Percentiles rank a stretch among this genome's conserved stretches.
Conservation (phyloP, 2,113 vertebrate species). For the Epinephelus cyanopodus region DNA sequence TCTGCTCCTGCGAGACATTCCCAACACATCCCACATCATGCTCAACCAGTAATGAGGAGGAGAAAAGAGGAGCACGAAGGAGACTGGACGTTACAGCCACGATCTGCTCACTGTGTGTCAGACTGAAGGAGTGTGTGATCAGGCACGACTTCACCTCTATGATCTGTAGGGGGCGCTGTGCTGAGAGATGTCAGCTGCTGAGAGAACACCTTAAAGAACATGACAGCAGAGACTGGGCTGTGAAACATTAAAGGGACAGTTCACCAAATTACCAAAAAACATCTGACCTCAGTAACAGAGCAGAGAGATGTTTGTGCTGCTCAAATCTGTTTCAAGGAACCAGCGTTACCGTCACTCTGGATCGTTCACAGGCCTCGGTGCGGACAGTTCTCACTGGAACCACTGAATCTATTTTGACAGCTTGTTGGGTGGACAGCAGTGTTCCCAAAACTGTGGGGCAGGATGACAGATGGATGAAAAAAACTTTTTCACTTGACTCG, state of each 20-base stretch:
- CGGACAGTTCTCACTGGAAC: neutral
- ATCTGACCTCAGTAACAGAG: neutral
- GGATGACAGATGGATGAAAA: neutral
- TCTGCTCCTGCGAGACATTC: constrained; percentile 51
- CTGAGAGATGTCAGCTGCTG: neutral
- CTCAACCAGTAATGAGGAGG: constrained; percentile 27
- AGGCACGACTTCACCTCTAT: neutral
- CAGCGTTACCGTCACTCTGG: neutral
- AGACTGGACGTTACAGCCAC: constrained; percentile 7
- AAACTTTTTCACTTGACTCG: neutral
- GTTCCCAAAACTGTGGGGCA: neutral
- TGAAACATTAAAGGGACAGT: neutral
- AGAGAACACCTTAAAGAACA: neutral
- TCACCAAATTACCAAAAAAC: constrained; percentile 11
- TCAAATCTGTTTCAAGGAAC: neutral
- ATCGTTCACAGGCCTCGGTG: too few relatives aligned
- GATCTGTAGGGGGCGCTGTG: neutral
- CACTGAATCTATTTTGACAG: neutral
- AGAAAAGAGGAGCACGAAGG: neutral
- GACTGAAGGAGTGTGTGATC: constrained; percentile 3
- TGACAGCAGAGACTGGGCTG: too few relatives aligned
- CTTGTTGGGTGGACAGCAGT: neutral
- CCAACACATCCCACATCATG: constrained; percentile 54
- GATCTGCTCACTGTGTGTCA: constrained; percentile 39
- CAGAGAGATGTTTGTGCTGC: neutral